Evolutionary conservation across 2,113 vertebrate genomes (phyloP), one percentile per base, ranked within the genome.

Genomic region (Hydropotes inermis): DNA sequence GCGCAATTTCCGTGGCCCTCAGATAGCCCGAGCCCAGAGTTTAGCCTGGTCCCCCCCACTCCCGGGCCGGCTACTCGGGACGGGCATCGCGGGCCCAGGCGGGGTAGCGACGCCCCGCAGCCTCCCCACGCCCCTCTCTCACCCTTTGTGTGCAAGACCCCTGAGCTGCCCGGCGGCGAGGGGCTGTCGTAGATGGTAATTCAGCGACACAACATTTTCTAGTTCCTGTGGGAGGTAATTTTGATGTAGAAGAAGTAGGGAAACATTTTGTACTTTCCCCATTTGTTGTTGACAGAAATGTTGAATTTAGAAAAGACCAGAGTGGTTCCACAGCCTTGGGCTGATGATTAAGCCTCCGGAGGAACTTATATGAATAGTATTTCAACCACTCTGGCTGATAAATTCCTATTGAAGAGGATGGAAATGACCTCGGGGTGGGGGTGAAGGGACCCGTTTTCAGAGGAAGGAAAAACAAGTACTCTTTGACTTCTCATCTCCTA

Each of bases 121-220:
- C 28, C 23, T 50, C 81, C 94, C n/a, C 88, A 57, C 25, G 17
- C 52, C 96, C 87, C 92, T 91, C 8, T 11, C 54, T 70, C 93
- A 7, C 91, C 93, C 97, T 97, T 96, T 98, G 98, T 97, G 94
- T 58, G 74, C 76, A 0, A 74, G 94, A 97, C 87, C 94, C 82
- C 5, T 1, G 70, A 28, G 83, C 14, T 1, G 47, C 60, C 2
- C 0, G 21, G 67, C 0, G 30, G 58, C 21, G 19, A n/a, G n/a
- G 0, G 17, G 87, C 50, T 70, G 28, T 33, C 30, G 79, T 27
- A 10, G 60, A 89, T 15, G 57, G 14, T 17, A 67, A 67, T 74
- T 87, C 78, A 13, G 1, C 7, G 87, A 83, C 87, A 52, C 33
- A 27, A 70, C 87, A 17, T 89, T 47, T 78, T 21, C 74, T 28